phyloP scores from a whole-genome alignment of 2,113 vertebrate species.

The Condylura cristata region DNA sequence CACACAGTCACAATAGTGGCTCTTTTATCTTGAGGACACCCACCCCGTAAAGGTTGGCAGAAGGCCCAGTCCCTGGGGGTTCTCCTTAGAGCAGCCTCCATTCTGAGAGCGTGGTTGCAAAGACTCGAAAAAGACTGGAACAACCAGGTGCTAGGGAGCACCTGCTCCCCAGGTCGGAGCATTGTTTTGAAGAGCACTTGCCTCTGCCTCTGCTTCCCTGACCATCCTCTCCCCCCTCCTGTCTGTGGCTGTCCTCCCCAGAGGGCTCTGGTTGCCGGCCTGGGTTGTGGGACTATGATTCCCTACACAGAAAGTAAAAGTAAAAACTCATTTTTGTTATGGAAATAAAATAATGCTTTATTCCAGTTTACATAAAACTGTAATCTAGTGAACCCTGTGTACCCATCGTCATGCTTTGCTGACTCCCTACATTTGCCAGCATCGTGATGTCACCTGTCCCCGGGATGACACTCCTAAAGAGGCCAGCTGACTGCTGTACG shows the following conservation, averaged over 20 bases:
- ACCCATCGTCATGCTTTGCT: not conserved
- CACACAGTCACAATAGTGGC: too few relatives aligned
- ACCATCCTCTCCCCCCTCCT: too few relatives aligned
- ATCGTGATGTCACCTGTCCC: not conserved
- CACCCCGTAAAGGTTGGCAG: not conserved
- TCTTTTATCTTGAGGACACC: not conserved
- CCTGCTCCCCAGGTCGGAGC: not conserved
- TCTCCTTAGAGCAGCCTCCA: fast-evolving
- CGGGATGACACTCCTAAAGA: not conserved
- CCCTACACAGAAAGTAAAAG: slow-evolving; percentile 8
- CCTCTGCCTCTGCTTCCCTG: not conserved
- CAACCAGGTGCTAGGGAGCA: not conserved
- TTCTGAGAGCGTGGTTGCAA: not conserved
- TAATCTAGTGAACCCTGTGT: not conserved
- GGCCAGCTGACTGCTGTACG: not conserved
- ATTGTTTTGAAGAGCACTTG: not conserved
- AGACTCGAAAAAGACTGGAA: not conserved
- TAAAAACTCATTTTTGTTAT: not conserved
- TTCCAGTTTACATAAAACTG: not conserved
- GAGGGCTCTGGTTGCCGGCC: not conserved
- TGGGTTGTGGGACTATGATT: not conserved
- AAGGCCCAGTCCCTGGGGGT: not conserved
- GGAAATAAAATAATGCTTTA: not conserved
- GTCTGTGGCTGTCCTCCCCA: not conserved
- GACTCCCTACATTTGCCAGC: not conserved